Evolutionary conservation across 1,140 invertebrate genomes (phyloP).

Genomic region (Pseudomyrmex cubaensis): DNA sequence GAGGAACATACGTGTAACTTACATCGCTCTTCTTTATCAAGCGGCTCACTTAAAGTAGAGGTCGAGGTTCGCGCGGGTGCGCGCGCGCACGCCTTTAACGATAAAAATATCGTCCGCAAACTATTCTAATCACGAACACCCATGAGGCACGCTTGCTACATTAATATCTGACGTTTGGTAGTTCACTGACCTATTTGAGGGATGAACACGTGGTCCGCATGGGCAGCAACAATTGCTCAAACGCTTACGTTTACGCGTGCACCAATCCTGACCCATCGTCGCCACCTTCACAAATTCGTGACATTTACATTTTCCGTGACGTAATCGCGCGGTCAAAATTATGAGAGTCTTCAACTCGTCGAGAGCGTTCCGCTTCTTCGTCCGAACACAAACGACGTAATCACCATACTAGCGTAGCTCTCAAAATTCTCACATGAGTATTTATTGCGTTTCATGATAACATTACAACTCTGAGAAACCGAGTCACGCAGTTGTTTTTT

Average conservation of each 20-base stretch:
- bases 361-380: background rate
- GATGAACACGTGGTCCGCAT: constrained; percentile 87
- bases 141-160: constrained; percentile 27
- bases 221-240: constrained; percentile 86
- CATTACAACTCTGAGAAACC: background rate
- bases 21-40: background rate
- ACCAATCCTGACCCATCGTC: constrained; percentile 90
- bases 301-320: constrained; percentile 2
- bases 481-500: background rate
- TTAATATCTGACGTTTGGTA: constrained; percentile 48
- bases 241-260: constrained; percentile 89
- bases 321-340: background rate
- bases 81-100: background rate
- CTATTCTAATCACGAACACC: constrained; percentile 36
- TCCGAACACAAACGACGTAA: background rate
- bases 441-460: constrained; percentile 21
- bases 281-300: constrained; percentile 23
- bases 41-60: background rate
- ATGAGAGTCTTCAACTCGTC: constrained; percentile 13
- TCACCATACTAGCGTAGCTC: background rate
- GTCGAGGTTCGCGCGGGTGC: background rate
- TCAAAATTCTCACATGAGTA: constrained; percentile 6
- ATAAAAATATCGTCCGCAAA: constrained; percentile 29
- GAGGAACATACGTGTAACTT: background rate
- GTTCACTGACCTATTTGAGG: constrained; percentile 85